phyloP scores from a whole-genome alignment of 2,797 vertebrate species.

The Strix occidentalis region DNA sequence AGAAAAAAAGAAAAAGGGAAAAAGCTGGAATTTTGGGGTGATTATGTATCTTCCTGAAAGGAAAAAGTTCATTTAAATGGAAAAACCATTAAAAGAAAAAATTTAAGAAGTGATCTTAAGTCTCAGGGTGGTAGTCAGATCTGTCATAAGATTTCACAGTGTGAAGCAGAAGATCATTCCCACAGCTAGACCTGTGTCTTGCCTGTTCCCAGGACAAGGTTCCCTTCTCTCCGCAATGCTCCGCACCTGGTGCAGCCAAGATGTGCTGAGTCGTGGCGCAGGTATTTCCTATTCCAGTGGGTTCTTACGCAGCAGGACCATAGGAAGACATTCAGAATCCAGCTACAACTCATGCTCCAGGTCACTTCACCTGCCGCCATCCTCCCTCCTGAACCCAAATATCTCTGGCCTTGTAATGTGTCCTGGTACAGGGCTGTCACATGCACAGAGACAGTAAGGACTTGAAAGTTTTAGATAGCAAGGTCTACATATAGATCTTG shows the following conservation, averaged over 20 bases:
- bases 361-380: not conserved
- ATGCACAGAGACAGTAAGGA: rapidly evolving
- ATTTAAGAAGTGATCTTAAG: not conserved
- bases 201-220: not conserved
- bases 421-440: rapidly evolving
- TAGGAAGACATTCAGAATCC: not conserved
- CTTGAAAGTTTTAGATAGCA: rapidly evolving
- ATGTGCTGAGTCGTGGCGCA: rapidly evolving
- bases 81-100: not conserved
- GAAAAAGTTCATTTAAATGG: not conserved
- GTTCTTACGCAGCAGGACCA: not conserved
- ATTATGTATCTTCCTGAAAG: not conserved
- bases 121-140: not conserved
- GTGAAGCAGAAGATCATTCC: not conserved
- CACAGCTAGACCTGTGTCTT: not conserved
- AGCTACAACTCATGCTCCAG: not conserved
- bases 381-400: not conserved
- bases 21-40: rapidly evolving
- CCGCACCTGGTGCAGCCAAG: not conserved
- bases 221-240: not conserved
- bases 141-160: not conserved
- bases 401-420: rapidly evolving
- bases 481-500: rapidly evolving
- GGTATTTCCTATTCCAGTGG: rapidly evolving
- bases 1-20: not conserved